These are phyloP conservation scores for Onychostoma macrolepis DNA, from an alignment of 2,113 vertebrate genomes.

Conservation along the genomic window DNA sequence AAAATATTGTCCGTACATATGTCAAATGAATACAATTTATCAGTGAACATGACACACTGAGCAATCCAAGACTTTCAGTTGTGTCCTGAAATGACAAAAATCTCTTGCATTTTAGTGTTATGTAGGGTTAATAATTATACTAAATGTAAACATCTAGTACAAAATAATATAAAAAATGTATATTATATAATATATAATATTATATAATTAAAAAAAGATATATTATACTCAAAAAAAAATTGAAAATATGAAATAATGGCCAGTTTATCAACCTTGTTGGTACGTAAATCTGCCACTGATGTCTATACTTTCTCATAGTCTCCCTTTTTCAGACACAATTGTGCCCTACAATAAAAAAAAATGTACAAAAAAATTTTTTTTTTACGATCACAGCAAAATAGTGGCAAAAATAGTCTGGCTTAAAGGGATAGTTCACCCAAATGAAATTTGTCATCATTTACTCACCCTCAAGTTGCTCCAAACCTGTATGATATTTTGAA, in stretches of 20 bases:
- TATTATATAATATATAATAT: too few species aligned
- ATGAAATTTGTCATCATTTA: too few species aligned
- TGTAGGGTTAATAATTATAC: background rate
- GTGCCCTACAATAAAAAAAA: background rate
- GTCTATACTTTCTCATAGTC: background rate
- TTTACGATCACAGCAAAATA: background rate
- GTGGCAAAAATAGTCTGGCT: background rate
- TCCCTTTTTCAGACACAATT: background rate
- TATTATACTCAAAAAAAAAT: too few species aligned
- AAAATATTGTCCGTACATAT: background rate
- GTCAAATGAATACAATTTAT: background rate
- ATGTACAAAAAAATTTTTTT: too few species aligned
- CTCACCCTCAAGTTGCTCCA: background rate
- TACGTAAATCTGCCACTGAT: too few species aligned
- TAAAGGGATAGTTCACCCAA: background rate
- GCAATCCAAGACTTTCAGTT: background rate
- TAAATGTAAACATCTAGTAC: too few species aligned
- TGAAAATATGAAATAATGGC: too few species aligned
- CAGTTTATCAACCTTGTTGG: too few species aligned
- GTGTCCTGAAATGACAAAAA: background rate
- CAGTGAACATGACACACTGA: background rate
- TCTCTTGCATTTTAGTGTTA: background rate
- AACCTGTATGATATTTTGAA: background rate
- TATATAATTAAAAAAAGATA: too few species aligned
- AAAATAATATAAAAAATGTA: too few species aligned